Evolutionary conservation across 2,888 invertebrate genomes (phyloP), one percentile per base, ranked within the genome.

Genomic region (Polydrusus tereticollis): DNA sequence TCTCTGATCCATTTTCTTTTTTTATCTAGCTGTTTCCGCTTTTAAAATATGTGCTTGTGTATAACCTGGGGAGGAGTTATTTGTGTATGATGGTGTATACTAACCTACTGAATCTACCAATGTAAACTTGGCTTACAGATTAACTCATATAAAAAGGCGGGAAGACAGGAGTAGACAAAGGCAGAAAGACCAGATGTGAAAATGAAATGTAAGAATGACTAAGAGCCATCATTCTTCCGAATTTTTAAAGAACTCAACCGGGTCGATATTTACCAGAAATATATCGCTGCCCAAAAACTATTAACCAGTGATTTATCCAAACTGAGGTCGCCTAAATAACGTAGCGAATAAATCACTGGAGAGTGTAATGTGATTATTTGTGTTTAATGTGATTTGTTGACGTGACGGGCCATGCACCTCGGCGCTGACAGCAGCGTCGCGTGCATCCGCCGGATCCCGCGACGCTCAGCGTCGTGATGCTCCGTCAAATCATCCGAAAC

Each of bases 351-450:
- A 85, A 85, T 85, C 85, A 85, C 82, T 83, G 81, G 83, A 83
- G 83, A 84, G 84, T 83, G 83, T 85, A 85, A 85, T 84, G 85
- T 83, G 85, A 85, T 85, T 85, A 85, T 85, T 85, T 85, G 83
- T 82, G 84, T 85, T 85, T 85, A 85, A 85, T 85, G 84, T 84
- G 85, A 85, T 85, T 85, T 84, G 84, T 84, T 82, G 83, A 83
- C 83, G 83, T 84, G 85, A 84, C 83, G 83, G 55, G 78, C 80
- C 82, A 81, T 81, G 80, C 82, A 82, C 82, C 83, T 82, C 82
- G 83, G 75, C 74, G 77, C 83, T 85, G 78, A 86, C 86, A 86
- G 85, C 85, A 86, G 87, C 87, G 86, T 85, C 86, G 87, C 87
- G 86, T 86, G 87, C 86, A 76, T 73, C 75, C 69, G 67, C 71